Percentiles rank a stretch among this genome's conserved stretches.
phyloP scores from a whole-genome alignment of 2,888 invertebrate species.

The Volucella zonaria region DNA sequence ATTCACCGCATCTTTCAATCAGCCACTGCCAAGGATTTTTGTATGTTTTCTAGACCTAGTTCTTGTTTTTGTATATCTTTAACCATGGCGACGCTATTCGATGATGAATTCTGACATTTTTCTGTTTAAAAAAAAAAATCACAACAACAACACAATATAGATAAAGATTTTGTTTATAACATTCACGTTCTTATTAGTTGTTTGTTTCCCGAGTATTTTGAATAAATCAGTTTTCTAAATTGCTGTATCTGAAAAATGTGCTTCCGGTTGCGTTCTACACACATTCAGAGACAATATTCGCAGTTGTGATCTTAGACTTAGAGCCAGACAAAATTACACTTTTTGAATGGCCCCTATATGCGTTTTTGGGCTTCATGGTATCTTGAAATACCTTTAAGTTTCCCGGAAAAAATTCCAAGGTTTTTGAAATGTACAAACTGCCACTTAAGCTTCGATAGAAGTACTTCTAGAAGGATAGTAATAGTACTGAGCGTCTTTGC shows the following conservation, averaged over 20 bases:
- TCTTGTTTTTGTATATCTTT: slow-evolving; percentile 38
- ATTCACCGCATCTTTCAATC: slow-evolving; percentile 79
- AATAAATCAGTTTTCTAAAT: slow-evolving; percentile 44
- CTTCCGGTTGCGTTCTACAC: slow-evolving; percentile 15
- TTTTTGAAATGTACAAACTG: no score
- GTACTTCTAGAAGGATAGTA: no score
- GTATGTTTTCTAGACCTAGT: slow-evolving; percentile 70
- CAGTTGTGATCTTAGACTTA: not conserved
- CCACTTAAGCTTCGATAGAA: no score
- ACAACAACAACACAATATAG: no score
- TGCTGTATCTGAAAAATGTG: not conserved
- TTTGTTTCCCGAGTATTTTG: slow-evolving; percentile 12
- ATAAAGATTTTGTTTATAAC: slow-evolving; percentile 11
- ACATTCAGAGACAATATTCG: not conserved
- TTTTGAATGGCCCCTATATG: no score
- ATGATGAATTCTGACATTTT: slow-evolving; percentile 62
- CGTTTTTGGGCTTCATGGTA: no score
- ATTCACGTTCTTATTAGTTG: slow-evolving; percentile 15
- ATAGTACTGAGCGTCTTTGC: no score
- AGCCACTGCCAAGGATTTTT: slow-evolving; percentile 80
- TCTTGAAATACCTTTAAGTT: no score
- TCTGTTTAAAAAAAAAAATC: not conserved
- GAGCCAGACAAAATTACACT: no score
- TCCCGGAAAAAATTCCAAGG: no score
- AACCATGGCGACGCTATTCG: slow-evolving; percentile 28